These are phyloP conservation scores for Rhabdomys pumilio DNA, from an alignment of 2,797 vertebrate species.

Conservation along the genomic window DNA sequence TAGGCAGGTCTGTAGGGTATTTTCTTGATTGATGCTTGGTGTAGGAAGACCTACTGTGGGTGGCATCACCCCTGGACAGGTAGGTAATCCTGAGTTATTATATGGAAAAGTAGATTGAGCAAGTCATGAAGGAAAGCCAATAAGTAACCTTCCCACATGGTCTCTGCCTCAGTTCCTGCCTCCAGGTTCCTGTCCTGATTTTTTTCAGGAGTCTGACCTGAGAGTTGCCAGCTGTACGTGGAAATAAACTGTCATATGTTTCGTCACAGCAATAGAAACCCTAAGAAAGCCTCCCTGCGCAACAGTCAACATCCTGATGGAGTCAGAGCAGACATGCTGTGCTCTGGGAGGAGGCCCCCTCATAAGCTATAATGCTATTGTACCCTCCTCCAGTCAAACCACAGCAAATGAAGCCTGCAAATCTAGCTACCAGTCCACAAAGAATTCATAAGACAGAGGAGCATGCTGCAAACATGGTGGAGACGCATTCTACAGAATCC, in stretches of 20 bases:
- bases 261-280: not conserved
- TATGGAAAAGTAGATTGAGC: not conserved
- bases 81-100: not conserved
- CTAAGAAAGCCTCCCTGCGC: not conserved
- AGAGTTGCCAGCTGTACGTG: not conserved
- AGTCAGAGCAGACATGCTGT: not conserved
- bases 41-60: not conserved
- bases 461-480: not conserved
- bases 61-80: too few relatives aligned
- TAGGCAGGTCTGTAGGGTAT: not conserved
- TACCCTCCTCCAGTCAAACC: not conserved
- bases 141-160: not conserved
- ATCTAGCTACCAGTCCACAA: not conserved
- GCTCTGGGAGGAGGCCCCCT: not conserved
- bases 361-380: not conserved
- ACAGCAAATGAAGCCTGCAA: not conserved
- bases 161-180: not conserved
- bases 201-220: not conserved
- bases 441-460: not conserved
- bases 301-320: not conserved
- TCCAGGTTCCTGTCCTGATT: not conserved
- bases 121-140: not conserved
- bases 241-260: not conserved
- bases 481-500: not conserved
- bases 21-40: not conserved